Evolutionary conservation across 2,113 vertebrate species (phyloP).

Genomic region (Micromys minutus): DNA sequence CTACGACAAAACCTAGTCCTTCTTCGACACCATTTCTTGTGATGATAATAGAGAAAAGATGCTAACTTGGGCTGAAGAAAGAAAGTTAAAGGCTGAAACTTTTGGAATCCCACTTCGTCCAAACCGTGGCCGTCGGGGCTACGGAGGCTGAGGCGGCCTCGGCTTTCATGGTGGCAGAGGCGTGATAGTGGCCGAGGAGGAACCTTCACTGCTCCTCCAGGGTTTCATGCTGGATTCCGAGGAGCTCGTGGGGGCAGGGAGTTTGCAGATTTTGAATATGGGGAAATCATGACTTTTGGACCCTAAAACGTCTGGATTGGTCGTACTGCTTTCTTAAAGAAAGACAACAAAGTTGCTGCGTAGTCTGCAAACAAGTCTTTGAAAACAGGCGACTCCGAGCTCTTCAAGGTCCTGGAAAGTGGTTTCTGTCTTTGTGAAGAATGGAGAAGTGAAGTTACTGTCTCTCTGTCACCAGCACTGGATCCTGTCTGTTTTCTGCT

Average conservation of each 20-base stretch:
- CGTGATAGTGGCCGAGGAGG: slow-evolving; percentile 90
- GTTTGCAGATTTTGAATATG: slow-evolving; percentile 96
- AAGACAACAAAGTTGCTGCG: slow-evolving; percentile 99
- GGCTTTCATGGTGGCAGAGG: slow-evolving; percentile 94
- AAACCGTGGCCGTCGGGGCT: slow-evolving; percentile 93
- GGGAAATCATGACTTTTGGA: no score
- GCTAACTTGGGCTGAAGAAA: slow-evolving; percentile 97
- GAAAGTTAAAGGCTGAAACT: slow-evolving; percentile 96
- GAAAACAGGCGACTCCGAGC: no score
- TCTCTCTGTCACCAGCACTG: slow-evolving; percentile 95
- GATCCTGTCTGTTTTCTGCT: slow-evolving; percentile 85
- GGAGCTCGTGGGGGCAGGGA: slow-evolving; percentile 94
- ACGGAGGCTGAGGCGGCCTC: slow-evolving; percentile 90
- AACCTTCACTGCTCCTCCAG: slow-evolving; percentile 89
- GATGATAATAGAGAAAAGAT: slow-evolving; percentile 90
- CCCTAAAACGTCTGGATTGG: no score
- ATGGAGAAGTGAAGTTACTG: slow-evolving; percentile 91
- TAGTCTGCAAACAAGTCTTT: slow-evolving; percentile 86
- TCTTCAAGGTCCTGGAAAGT: slow-evolving; percentile 87
- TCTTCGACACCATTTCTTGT: no score
- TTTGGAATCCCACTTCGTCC: slow-evolving; percentile 96
- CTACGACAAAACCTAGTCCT: no score
- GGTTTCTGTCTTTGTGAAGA: slow-evolving; percentile 89
- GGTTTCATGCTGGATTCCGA: slow-evolving; percentile 93
- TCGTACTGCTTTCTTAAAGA: no score